Base-by-base conservation (phyloP, 53 echinoderm and acorn worm genomes). In the Echinometra lucunter region DNA sequence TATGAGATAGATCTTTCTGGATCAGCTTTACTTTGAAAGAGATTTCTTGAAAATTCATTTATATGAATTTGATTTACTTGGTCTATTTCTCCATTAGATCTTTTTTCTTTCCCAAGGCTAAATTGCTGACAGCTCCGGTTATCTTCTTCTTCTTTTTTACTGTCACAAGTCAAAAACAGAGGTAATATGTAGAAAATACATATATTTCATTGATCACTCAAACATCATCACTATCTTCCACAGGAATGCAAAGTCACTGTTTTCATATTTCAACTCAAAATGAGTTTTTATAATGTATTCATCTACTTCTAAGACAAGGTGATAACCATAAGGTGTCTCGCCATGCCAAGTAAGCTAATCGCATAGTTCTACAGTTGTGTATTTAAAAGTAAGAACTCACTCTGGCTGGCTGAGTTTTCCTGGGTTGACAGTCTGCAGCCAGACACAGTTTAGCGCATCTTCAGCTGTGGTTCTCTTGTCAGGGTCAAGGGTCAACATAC, bases 401-500 rank as follows among this genome's bases (percentile, higher is more conserved):
- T 97, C 96, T 95, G 98, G 98, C 38, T 97, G 78, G 18, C 89
- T 75, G 9, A 97, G 96, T 90, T 97, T 97, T 90, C 89, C 92
- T 60, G 91, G 92, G 72, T 97, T 95, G 10, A 97, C 66, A 5
- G 67, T 91, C 94, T 97, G 97, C 60, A 97, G 96, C 98, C 98
- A 98, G 42, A 94, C 74, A 82, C 97, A 97, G 74, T 96, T 97
- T n/a, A 98, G 94, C 38, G 98, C 98, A 44, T 97, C 96, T 4
- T 94, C 55, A n/a, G 99, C 97, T 8, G 97, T 96, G 95, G 97
- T 99, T 42, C 99, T 95, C 94, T 99, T 99, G 74, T 96, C 96
- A 6, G 99, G 99, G 94, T 99, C 99, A 72, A 99, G 96, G 89
- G 97, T 97, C 89, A 99, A 96, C 99, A 99, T 99, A 56, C 97